Evolutionary conservation across 2,888 invertebrate species (phyloP), one percentile per base, ranked within the genome.

Genomic region (Oxyteleia sp.): DNA sequence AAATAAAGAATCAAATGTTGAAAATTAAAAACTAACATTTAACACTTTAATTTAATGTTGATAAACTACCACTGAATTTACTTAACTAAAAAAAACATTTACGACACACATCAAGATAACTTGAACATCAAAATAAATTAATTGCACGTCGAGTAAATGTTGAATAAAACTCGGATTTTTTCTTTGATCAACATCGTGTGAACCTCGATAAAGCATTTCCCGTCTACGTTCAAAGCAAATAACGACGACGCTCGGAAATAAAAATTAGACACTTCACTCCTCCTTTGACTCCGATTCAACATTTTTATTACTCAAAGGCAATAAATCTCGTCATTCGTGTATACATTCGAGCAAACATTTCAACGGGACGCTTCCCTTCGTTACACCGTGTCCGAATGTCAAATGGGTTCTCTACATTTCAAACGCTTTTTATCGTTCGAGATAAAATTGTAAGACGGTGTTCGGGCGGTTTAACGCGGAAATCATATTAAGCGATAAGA

Each of bases 401-500:
- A 41, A 41, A 64, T 45, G n/a, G 23, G 29, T 43, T 51, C 16
- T 68, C 32, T 11, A 29, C 51, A n/a, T 35, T 68, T 51, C 43
- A 20, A 57, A 18, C 29, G 13, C 38, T 32, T 80, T 72, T 72
- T 64, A 61, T 80, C 45, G 49, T 15, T 41, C 4, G 2, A 51
- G 59, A 71, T 66, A 66, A 57, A 71, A 68, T 53, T 66, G 53
- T 66, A 79, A 49, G 63, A 64, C 35, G 29, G 11, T 32, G 49
- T 61, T 76, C 45, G 13, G 47, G 47, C 23, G 63, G 59, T 64
- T 79, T 57, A 55, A 55, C 57, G 53, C 79, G 64, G 57, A 79
- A 71, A 71, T 79, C 71, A 71, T 79, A 71, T 64, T 66, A 75
- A 59, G 45, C 51, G 51, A 61, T 78, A 78, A 78, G 68, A 61